A percentile compares a stretch with the other conserved stretches of the same genome.
These are phyloP conservation scores for Mamestra brassicae DNA, from an alignment of 2,888 invertebrate genomes.

Conservation along the genomic window DNA sequence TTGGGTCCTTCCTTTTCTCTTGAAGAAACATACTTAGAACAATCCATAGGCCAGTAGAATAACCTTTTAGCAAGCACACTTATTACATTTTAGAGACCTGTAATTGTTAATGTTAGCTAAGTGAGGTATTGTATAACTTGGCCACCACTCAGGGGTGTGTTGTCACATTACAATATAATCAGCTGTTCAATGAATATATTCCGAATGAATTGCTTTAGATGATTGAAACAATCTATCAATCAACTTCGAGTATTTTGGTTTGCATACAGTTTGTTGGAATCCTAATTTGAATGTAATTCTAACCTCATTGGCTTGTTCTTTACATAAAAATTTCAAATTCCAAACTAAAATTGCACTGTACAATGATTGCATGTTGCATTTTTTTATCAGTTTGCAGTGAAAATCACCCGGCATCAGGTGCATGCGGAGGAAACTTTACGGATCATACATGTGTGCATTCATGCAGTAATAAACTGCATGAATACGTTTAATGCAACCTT, in stretches of 20 bases:
- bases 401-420: conserved; percentile 16
- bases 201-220: conserved; percentile 25
- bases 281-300: background rate
- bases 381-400: conserved; percentile 37
- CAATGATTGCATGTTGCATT: conserved; percentile 31
- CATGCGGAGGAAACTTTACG: conserved; percentile 40
- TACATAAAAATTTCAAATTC: background rate
- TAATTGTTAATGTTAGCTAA: background rate
- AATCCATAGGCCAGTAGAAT: background rate
- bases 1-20: background rate
- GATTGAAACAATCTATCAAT: background rate
- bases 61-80: background rate
- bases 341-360: conserved; percentile 8
- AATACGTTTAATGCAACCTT: conserved; percentile 36
- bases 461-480: conserved; percentile 33
- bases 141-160: background rate
- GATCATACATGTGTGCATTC: conserved; percentile 45
- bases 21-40: background rate
- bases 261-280: background rate
- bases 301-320: background rate
- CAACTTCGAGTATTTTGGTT: background rate
- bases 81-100: background rate
- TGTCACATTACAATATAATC: conserved; percentile 13
- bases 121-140: background rate
- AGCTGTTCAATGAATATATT: conserved; percentile 28